Percentiles rank a stretch among this genome's conserved stretches.
phyloP scores from a whole-genome alignment of 2,113 vertebrate species.

The Pomatorhinus ruficollis region DNA sequence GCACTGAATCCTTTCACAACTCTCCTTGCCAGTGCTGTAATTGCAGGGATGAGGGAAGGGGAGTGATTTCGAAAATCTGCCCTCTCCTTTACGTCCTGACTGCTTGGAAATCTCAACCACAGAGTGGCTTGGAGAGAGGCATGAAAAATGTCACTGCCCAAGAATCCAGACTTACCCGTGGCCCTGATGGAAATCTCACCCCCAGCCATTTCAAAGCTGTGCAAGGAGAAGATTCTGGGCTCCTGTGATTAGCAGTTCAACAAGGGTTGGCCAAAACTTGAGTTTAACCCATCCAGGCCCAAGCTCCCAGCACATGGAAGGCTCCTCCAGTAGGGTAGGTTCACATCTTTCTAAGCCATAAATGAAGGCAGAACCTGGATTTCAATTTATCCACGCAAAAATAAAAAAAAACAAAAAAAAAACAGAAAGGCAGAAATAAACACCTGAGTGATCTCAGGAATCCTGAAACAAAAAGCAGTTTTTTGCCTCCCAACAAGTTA shows the following conservation, averaged over 20 bases:
- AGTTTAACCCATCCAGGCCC: neutral
- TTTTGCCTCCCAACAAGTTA: neutral
- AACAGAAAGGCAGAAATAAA: neutral
- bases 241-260: neutral
- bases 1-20: neutral
- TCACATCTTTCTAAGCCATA: neutral
- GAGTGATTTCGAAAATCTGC: neutral
- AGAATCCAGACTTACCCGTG: neutral
- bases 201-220: neutral
- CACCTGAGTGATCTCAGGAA: neutral
- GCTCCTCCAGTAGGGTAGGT: neutral
- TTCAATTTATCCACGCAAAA: neutral
- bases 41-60: neutral
- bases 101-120: neutral
- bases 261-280: neutral
- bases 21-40: neutral
- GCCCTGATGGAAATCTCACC: neutral
- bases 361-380: neutral
- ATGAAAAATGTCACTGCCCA: neutral
- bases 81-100: neutral
- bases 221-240: neutral
- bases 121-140: fast-evolving
- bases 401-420: neutral
- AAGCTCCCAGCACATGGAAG: neutral
- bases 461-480: neutral